Percentiles rank a stretch among this genome's conserved stretches.
Conservation (phyloP, 37 sponge, comb jelly and placozoan species). For the Chondrilla cf. caribensis region DNA sequence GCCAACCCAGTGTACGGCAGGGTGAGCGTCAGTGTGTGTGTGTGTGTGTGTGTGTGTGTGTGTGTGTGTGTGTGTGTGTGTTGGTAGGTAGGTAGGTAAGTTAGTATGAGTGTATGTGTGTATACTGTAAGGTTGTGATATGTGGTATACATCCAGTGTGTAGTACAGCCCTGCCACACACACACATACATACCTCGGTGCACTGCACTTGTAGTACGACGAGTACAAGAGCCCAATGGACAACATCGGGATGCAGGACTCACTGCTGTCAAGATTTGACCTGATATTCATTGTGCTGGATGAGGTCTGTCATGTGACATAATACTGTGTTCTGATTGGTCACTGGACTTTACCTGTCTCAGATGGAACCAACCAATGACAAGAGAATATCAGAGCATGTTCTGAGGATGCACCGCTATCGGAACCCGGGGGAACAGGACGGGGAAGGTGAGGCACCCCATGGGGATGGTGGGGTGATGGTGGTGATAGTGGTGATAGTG, state of each 20-base stretch:
- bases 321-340: conserved; percentile 2
- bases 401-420: conserved; percentile 95
- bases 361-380: conserved; percentile 94
- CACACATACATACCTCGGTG: no score
- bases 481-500: no score
- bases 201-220: conserved; percentile 64
- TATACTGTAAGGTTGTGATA: no score
- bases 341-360: background rate
- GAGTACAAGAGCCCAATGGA: conserved; percentile 99
- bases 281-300: conserved; percentile 95
- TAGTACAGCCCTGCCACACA: no score
- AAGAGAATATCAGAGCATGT: conserved; percentile 93
- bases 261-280: conserved; percentile 94
- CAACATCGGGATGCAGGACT: conserved; percentile 99
- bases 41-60: background rate
- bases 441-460: conserved; percentile 31
- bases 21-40: conserved; percentile 33
- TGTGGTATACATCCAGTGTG: no score
- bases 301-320: conserved; percentile 49
- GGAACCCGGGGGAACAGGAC: conserved; percentile 91
- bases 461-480: no score
- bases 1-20: conserved; percentile 99
- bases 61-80: no score
- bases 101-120: no score
- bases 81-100: no score